Evolutionary conservation across 2,888 invertebrate genomes (phyloP), one percentile per base, ranked within the genome.

Genomic region (Pseudoips prasinana): DNA sequence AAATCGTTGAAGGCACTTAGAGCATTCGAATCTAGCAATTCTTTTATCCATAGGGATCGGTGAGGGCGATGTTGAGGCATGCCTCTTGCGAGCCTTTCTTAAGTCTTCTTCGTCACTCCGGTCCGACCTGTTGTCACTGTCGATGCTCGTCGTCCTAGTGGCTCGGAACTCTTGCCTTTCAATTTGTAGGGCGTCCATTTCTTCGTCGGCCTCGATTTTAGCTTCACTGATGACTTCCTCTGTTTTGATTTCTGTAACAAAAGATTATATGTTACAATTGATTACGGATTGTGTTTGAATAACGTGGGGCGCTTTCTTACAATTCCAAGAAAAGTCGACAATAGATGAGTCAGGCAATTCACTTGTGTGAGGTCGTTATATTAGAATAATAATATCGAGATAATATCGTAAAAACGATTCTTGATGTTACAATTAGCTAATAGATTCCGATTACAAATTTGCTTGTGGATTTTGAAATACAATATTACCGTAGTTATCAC

Each of bases 1-100:
- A 69, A 95, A 96, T 3, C 92, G 89, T 33, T 93, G 90, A 36
- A 92, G 91, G 72, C 96, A 96, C 31, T 91, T 89, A 1, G 91
- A 90, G 71, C 96, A 96, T 61, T 93, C 93, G 32, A 92, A 78
- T 9, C 81, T 65, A 1, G 82, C 73, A 22, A 64, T 77, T 56
- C 82, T 74, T 51, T 88, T 88, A 45, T 85, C 84, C 47, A 81
- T 53, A 0, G 80, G 80, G 18, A 77, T 72, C 1, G 70, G 75
- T 1, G 79, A 76, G 1, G 83, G 84, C 0, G 85, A 81, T 0
- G 76, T 68, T 0, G 87, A 78, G 0, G 87, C 87, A n/a, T 83
- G 73, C 18, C 88, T 65, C 47, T 87, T 87, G 22, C 83, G 70
- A 7, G 76, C 64, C 48, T 75, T 70, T 29, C 83, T 72, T 3